Evolutionary conservation across 2,797 vertebrate genomes (phyloP).

Genomic region (Acanthornis magna): DNA sequence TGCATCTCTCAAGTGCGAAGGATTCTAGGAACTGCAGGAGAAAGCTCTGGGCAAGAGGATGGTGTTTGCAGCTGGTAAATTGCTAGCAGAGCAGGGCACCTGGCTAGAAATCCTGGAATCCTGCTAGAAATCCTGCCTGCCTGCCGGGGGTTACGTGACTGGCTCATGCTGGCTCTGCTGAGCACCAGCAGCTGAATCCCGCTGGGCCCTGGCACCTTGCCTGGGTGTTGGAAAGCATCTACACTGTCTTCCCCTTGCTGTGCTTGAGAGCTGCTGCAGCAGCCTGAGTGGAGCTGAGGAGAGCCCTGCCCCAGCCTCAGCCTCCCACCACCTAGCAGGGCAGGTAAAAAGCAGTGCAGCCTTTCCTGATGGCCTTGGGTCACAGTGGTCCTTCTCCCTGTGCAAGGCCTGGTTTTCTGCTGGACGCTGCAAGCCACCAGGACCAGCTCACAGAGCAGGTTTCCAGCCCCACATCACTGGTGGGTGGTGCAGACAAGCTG

Average conservation of each 20-base stretch:
- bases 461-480: background rate
- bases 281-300: background rate
- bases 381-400: rapidly evolving
- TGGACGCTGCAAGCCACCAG: background rate
- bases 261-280: background rate
- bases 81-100: background rate
- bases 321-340: rapidly evolving
- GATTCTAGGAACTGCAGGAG: background rate
- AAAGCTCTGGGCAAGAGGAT: background rate
- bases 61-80: background rate
- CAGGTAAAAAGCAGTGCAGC: no score
- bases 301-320: background rate
- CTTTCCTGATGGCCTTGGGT: background rate
- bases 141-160: rapidly evolving
- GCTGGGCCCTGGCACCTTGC: background rate
- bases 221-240: background rate
- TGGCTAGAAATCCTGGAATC: background rate
- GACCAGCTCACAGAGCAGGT: background rate
- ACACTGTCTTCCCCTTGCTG: background rate
- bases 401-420: background rate
- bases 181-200: background rate
- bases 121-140: no score
- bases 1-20: background rate
- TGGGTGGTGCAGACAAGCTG: background rate
- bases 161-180: background rate